A percentile compares a stretch with the other conserved stretches of the same genome.
These are phyloP conservation scores for Ormyrus pomaceus DNA, from an alignment of 2,888 invertebrate species.

Conservation along the genomic window DNA sequence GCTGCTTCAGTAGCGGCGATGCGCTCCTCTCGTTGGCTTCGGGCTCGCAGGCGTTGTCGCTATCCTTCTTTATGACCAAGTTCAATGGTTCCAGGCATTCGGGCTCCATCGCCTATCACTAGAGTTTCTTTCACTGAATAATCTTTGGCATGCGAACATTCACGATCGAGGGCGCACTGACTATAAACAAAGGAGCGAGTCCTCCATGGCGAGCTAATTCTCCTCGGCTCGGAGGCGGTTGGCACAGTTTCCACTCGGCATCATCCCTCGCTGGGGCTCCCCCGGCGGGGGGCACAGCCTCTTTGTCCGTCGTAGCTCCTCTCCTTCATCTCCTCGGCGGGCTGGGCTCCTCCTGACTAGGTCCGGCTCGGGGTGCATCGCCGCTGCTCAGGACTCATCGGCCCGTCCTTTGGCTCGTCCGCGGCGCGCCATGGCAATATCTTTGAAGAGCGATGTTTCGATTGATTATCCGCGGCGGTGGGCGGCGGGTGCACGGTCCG, in stretches of 20 bases:
- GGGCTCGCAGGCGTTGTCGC: conserved; percentile 49
- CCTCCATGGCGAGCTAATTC: neutral
- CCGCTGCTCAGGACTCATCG: neutral
- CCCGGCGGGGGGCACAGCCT: neutral
- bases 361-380: neutral
- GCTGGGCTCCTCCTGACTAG: conserved; percentile 6
- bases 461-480: conserved; percentile 74
- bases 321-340: conserved; percentile 20
- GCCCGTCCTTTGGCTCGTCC: neutral
- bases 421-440: conserved; percentile 46
- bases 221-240: neutral
- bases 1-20: conserved; percentile 33
- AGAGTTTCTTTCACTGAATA: neutral
- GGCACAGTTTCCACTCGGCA: no score
- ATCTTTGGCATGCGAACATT: conserved; percentile 1
- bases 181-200: conserved; percentile 33
- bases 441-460: conserved; percentile 70
- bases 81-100: conserved; percentile 77
- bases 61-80: conserved; percentile 76
- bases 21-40: conserved; percentile 32
- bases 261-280: conserved; percentile 2
- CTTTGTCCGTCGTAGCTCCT: conserved; percentile 7
- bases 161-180: neutral
- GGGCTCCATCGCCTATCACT: conserved; percentile 72
- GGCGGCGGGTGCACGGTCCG: conserved; percentile 70